Evolutionary conservation across 2,888 invertebrate genomes (phyloP).

Genomic region (Tryphoninae sp.): DNA sequence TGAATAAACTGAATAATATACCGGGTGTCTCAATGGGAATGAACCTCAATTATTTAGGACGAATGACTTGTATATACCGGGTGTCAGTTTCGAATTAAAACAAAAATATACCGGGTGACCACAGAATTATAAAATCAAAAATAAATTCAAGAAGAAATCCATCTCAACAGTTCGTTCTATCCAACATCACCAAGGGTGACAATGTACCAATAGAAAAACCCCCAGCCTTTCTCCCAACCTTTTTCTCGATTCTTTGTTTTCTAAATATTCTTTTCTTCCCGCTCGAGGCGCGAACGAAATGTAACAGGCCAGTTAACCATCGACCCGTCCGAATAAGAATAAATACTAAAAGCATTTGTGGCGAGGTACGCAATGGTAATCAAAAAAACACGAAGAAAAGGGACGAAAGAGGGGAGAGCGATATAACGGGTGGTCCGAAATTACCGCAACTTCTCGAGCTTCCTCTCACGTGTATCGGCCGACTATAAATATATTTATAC

Average conservation of each 20-base stretch:
- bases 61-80: no score
- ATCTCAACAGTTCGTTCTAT: slow-evolving; percentile 30
- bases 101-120: neutral
- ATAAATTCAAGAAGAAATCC: slow-evolving; percentile 58
- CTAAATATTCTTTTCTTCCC: neutral
- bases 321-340: slow-evolving; percentile 45
- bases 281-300: slow-evolving; percentile 11
- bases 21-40: no score
- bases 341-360: slow-evolving; percentile 45
- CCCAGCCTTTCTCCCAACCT: slow-evolving; percentile 34
- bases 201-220: slow-evolving; percentile 61
- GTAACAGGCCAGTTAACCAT: neutral
- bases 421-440: slow-evolving; percentile 61
- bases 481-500: neutral
- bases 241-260: slow-evolving; percentile 16
- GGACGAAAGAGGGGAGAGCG: slow-evolving; percentile 38
- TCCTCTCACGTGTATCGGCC: slow-evolving; percentile 5
- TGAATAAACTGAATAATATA: no score
- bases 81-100: no score
- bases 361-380: slow-evolving; percentile 10
- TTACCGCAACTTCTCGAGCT: slow-evolving; percentile 10
- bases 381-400: slow-evolving; percentile 6
- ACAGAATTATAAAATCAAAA: neutral
- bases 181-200: slow-evolving; percentile 52
- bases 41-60: no score